These are phyloP conservation scores for Tretioscincus oriximinensis DNA, from an alignment of 2,113 vertebrate species.

Conservation along the genomic window DNA sequence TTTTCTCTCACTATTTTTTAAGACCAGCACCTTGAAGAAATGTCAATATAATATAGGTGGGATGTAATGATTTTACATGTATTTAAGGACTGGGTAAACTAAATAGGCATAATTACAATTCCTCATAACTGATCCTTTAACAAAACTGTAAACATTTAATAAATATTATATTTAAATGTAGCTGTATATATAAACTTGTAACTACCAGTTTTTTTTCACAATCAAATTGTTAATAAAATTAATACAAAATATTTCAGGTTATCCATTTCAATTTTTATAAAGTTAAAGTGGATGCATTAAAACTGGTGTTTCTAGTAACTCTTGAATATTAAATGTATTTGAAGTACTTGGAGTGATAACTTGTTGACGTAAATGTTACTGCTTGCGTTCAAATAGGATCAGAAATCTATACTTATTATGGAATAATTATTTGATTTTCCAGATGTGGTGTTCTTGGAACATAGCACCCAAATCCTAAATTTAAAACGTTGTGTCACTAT, in stretches of 20 bases:
- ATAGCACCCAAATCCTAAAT: too few species aligned
- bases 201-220: not conserved
- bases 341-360: not conserved
- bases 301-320: not conserved
- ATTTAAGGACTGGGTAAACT: not conserved
- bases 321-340: not conserved
- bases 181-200: not conserved
- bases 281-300: not conserved
- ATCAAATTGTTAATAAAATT: not conserved
- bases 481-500: too few species aligned
- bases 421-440: too few species aligned
- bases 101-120: not conserved
- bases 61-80: not conserved
- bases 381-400: too few species aligned
- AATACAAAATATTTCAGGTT: not conserved
- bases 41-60: not conserved
- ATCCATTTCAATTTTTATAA: not conserved
- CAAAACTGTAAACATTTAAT: not conserved
- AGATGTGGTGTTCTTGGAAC: too few species aligned
- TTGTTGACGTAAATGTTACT: not conserved
- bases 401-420: too few species aligned
- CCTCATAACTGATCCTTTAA: constrained; percentile 3
- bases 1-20: not conserved
- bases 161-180: not conserved
- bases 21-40: not conserved